A percentile compares a stretch with the other conserved stretches of the same genome.
These are phyloP conservation scores for Accipiter cooperii DNA, from an alignment of 2,113 vertebrate species.

Conservation along the genomic window DNA sequence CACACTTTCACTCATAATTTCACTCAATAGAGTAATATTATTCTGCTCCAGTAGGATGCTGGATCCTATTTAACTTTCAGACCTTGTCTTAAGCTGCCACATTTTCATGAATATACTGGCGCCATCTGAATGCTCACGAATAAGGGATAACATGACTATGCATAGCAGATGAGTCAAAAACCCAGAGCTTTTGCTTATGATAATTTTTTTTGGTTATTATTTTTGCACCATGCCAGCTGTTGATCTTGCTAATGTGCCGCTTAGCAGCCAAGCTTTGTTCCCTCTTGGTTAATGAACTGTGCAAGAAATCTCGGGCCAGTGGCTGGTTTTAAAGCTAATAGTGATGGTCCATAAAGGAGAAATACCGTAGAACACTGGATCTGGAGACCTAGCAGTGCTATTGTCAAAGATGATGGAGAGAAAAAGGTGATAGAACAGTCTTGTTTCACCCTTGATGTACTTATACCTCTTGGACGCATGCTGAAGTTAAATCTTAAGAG, in stretches of 20 bases:
- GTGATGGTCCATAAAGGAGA: background rate
- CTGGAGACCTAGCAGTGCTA: background rate
- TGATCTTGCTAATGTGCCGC: slow-evolving; percentile 19
- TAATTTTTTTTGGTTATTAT: slow-evolving; percentile 19
- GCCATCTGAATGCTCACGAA: slow-evolving; percentile 50
- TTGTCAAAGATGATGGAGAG: background rate
- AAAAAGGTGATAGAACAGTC: background rate
- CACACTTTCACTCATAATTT: slow-evolving; percentile 23
- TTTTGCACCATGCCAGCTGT: slow-evolving; percentile 53
- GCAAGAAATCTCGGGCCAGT: background rate
- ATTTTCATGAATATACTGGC: slow-evolving; percentile 54
- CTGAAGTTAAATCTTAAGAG: background rate
- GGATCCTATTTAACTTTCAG: slow-evolving; percentile 60
- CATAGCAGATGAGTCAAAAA: slow-evolving; percentile 48
- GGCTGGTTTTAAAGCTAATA: background rate
- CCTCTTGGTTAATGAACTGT: slow-evolving; percentile 4
- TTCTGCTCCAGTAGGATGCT: slow-evolving; percentile 7
- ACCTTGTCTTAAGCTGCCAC: slow-evolving; percentile 52
- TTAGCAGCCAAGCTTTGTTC: slow-evolving; percentile 22
- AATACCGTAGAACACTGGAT: background rate
- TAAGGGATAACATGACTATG: slow-evolving; percentile 60
- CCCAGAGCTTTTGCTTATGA: background rate
- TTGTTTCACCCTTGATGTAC: background rate
- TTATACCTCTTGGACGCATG: accelerated
- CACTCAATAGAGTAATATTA: slow-evolving; percentile 16